Evolutionary conservation across 53 echinoderm and acorn worm species (phyloP), one percentile per base, ranked within the genome.

Genomic region (Actinopyga echinites): DNA sequence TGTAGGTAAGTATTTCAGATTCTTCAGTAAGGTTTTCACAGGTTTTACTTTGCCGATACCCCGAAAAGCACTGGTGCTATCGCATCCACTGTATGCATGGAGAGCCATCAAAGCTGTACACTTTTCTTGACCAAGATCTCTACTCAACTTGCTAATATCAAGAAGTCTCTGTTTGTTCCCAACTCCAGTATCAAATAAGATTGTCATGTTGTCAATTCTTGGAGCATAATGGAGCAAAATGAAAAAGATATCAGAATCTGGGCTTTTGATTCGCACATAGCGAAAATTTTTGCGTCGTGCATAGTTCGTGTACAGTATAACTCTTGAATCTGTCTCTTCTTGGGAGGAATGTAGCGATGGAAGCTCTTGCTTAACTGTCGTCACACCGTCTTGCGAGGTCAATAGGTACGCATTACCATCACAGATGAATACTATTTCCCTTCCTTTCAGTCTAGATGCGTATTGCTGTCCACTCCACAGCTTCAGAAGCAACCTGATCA

Each of bases 31-130:
- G 15, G 42, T 36, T 11, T 74, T 66, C 23, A 66, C 34, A 19
- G 67, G 67, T 66, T 66, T 66, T 17, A 66, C 67, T 66, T 69
- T 69, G 8, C 43, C 60, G 37, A 79, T 85, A 22, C 86, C 74
- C 64, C 36, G 53, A 74, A 77, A 86, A 54, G 86, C 90, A 79
- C 85, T 85, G 26, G 85, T 89, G 5, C 28, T 82, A 30, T 90
- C 86, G 83, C 90, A 90, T 13, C 23, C 13, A 45, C 49, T 77
- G 78, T 49, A 77, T 23, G 78, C 78, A 77, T 77, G 78, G 25
- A 89, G 85, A 43, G 56, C 82, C 69, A 87, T 20, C 30, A 82
- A 32, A 3, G 78, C 78, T 78, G 85, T 85, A 31, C 85, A 77
- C 30, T 43, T 28, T 30, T 37, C 79, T 63, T 75, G 75, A 38